These are phyloP conservation scores for Hyaena hyaena DNA, from an alignment of 2,113 vertebrate species.

Conservation along the genomic window DNA sequence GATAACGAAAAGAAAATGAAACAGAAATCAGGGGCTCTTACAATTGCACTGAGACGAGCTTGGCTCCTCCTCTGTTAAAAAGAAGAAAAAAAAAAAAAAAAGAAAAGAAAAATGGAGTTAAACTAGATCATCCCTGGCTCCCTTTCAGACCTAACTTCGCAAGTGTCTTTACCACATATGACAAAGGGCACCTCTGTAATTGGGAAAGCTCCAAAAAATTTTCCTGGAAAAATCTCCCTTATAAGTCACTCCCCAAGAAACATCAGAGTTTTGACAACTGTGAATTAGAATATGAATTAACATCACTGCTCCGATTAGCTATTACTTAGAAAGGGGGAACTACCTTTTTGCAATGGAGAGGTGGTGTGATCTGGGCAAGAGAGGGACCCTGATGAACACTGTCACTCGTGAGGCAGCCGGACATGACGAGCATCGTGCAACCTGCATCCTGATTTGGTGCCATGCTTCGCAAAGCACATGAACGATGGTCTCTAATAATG, in stretches of 20 bases:
- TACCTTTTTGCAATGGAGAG: neutral
- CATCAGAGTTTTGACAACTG: neutral
- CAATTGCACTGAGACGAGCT: neutral
- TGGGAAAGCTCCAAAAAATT: neutral
- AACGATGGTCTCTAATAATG: neutral
- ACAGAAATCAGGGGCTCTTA: neutral
- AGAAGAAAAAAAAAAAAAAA: too few relatives aligned
- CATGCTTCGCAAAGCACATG: neutral
- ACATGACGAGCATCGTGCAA: neutral
- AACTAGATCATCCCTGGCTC: neutral
- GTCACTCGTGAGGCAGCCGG: neutral
- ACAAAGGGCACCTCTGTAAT: neutral
- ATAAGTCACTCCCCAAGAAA: neutral
- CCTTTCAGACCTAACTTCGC: neutral
- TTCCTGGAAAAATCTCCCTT: neutral
- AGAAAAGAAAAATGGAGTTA: neutral
- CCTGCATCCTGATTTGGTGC: neutral
- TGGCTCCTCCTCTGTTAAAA: neutral
- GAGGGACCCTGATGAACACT: rapidly evolving
- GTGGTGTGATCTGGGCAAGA: neutral
- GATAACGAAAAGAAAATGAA: neutral
- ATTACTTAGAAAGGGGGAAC: neutral
- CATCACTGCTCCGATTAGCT: neutral
- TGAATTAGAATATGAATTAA: neutral
- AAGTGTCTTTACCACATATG: neutral